These are phyloP conservation scores for Plectrocnemia conspersa DNA, from an alignment of 1,140 invertebrate genomes.

Conservation along the genomic window DNA sequence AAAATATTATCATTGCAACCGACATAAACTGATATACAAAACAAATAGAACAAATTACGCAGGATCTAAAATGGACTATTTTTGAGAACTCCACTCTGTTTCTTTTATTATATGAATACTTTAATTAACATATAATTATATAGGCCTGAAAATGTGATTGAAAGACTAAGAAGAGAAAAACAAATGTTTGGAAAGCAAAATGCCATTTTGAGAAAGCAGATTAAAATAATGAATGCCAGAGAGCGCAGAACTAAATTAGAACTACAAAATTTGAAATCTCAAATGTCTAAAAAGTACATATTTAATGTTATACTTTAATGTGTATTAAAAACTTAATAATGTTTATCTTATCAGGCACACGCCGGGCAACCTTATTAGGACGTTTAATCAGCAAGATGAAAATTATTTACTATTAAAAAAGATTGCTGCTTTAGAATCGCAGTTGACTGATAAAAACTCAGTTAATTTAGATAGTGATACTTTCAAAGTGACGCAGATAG, in stretches of 20 bases:
- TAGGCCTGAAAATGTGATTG: slow-evolving; percentile 48
- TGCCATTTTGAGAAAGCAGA: slow-evolving; percentile 45
- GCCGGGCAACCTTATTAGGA: not conserved
- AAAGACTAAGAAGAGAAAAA: slow-evolving; percentile 46
- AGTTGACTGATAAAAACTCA: slow-evolving; percentile 23
- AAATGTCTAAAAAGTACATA: slow-evolving; percentile 45
- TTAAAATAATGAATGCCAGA: slow-evolving; percentile 44
- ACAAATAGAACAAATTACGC: too few species aligned
- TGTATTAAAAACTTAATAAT: not conserved
- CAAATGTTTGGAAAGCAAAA: slow-evolving; percentile 48
- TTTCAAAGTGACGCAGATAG: slow-evolving; percentile 34
- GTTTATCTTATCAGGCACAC: not conserved
- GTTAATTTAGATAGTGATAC: slow-evolving; percentile 10
- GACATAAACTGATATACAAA: too few species aligned
- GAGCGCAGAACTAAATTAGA: slow-evolving; percentile 45
- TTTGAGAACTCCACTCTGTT: too few species aligned
- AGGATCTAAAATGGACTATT: too few species aligned
- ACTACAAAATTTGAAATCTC: slow-evolving; percentile 47
- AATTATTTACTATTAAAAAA: slow-evolving; percentile 16
- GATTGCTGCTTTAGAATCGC: slow-evolving; percentile 22
- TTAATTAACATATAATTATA: not conserved
- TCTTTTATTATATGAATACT: too few species aligned
- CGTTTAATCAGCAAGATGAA: slow-evolving; percentile 16
- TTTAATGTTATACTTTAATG: not conserved
- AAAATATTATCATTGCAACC: too few species aligned